phyloP scores from a whole-genome alignment of 1,140 invertebrate genomes.

The Nasonia giraulti region DNA sequence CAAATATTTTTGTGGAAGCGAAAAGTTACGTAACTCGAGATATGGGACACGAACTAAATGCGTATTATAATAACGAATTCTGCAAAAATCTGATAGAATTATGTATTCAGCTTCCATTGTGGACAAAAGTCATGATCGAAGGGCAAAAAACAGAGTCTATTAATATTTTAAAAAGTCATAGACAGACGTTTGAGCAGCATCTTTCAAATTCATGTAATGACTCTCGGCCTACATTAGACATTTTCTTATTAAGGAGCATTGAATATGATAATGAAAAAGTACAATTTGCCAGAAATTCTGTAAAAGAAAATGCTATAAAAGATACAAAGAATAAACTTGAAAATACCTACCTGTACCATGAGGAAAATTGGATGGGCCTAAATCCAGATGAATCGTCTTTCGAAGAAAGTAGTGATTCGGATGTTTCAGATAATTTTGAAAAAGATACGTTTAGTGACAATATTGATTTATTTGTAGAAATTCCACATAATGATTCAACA shows the following conservation, averaged over 20 bases:
- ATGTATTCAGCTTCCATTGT: neutral
- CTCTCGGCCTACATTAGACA: too few relatives aligned
- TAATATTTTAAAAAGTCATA: neutral
- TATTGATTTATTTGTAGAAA: too few relatives aligned
- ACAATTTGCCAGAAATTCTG: neutral
- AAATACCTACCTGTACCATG: neutral
- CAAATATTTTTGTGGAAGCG: conserved; percentile 45
- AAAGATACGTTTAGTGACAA: too few relatives aligned
- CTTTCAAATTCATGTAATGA: neutral
- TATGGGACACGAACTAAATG: neutral
- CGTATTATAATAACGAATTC: neutral
- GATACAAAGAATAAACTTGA: neutral
- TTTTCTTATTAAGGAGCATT: neutral
- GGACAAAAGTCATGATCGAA: neutral
- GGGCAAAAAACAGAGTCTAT: neutral
- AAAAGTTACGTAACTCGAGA: neutral
- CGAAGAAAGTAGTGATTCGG: too few relatives aligned
- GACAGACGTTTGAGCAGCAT: neutral
- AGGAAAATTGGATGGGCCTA: neutral
- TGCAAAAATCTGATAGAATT: neutral
- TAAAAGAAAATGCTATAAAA: neutral
- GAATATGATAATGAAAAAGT: neutral
- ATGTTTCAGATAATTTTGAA: too few relatives aligned
- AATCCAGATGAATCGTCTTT: too few relatives aligned
- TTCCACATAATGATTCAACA: too few relatives aligned